Evolutionary conservation across 2,888 invertebrate species (phyloP).

Genomic region (Gortyna flavago): DNA sequence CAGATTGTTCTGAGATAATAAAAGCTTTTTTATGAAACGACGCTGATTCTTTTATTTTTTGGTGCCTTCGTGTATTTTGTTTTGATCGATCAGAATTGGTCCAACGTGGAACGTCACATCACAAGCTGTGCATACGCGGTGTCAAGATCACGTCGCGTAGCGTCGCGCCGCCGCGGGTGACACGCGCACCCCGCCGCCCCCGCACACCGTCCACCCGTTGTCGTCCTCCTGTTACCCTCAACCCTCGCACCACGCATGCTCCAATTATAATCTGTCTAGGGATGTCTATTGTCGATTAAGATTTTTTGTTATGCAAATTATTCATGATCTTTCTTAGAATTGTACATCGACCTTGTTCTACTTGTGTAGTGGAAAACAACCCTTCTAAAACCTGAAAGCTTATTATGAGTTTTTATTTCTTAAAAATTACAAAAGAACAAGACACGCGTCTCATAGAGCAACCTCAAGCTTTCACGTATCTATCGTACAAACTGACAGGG

Average conservation of each 20-base stretch:
- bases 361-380: slow-evolving; percentile 1
- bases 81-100: slow-evolving; percentile 70
- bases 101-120: slow-evolving; percentile 80
- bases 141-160: slow-evolving; percentile 88
- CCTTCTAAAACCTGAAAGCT: not conserved
- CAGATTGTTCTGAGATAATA: slow-evolving; percentile 32
- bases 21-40: slow-evolving; percentile 36
- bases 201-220: slow-evolving; percentile 67
- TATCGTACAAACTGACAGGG: slow-evolving; percentile 79
- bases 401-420: slow-evolving; percentile 33
- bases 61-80: slow-evolving; percentile 65
- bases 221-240: slow-evolving; percentile 77
- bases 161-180: slow-evolving; percentile 82
- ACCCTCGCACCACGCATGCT: slow-evolving; percentile 89
- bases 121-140: slow-evolving; percentile 85
- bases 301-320: slow-evolving; percentile 66
- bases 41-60: slow-evolving; percentile 10
- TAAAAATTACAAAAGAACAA: slow-evolving; percentile 58
- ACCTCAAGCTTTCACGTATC: slow-evolving; percentile 74
- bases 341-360: not conserved
- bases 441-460: slow-evolving; percentile 65
- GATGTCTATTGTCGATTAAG: slow-evolving; percentile 88
- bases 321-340: slow-evolving; percentile 31
- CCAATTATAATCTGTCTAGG: slow-evolving; percentile 90
- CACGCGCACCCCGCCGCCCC: slow-evolving; percentile 77